Evolutionary conservation across 1,140 invertebrate species (phyloP).

Genomic region (Oryctes rhinoceros): DNA sequence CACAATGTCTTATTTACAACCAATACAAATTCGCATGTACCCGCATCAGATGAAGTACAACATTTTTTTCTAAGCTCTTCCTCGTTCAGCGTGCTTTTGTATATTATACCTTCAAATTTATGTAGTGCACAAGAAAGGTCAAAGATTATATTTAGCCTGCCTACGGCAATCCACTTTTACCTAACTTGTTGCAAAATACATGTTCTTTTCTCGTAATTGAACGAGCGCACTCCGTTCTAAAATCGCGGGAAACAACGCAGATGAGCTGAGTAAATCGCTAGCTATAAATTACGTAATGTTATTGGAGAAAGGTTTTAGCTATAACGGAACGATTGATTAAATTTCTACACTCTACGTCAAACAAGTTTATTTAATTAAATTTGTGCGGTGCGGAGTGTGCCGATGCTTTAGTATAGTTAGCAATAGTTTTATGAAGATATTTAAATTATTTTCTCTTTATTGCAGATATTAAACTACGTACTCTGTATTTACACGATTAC

Average conservation of each 20-base stretch:
- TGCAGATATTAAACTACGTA: constrained; percentile 15
- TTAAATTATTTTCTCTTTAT: constrained; percentile 5
- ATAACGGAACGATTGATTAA: too few species aligned
- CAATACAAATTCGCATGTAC: too few species aligned
- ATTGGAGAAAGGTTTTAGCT: neutral
- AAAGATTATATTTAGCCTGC: neutral
- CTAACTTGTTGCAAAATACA: constrained; percentile 1
- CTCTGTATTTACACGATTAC: neutral
- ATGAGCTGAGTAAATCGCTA: neutral
- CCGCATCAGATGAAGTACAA: too few species aligned
- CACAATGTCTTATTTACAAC: too few species aligned
- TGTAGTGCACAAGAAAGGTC: neutral
- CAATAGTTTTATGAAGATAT: too few species aligned
- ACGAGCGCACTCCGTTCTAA: neutral
- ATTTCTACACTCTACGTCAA: too few species aligned
- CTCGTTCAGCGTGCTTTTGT: neutral
- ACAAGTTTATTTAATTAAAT: too few species aligned
- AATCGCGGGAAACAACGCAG: neutral
- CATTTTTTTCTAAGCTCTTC: neutral
- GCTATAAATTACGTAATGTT: neutral
- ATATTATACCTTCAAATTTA: constrained; percentile 4
- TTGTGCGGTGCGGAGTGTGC: too few species aligned
- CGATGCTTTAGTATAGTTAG: too few species aligned
- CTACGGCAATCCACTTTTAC: neutral
- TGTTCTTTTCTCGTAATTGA: neutral